A percentile compares a stretch with the other conserved stretches of the same genome.
These are phyloP conservation scores for Gracilinanus agilis DNA, from an alignment of 2,113 vertebrate species.

Conservation along the genomic window DNA sequence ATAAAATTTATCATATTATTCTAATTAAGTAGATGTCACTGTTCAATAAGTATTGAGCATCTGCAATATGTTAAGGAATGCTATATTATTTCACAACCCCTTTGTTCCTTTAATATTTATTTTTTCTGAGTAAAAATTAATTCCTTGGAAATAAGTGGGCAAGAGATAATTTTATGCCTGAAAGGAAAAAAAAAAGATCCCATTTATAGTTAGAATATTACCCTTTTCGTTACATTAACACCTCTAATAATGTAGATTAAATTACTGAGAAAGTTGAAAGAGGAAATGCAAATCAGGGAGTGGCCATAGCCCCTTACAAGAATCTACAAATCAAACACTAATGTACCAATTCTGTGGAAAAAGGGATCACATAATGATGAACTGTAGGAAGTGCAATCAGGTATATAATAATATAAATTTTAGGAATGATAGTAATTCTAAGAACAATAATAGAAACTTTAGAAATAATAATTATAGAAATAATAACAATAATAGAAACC, in stretches of 20 bases:
- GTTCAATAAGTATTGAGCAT: conserved; percentile 52
- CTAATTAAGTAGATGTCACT: background rate
- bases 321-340: too few relatives aligned
- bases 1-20: background rate
- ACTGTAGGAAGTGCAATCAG: too few relatives aligned
- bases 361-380: too few relatives aligned
- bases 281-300: too few relatives aligned
- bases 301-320: too few relatives aligned
- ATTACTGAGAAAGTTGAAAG: too few relatives aligned
- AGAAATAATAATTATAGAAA: too few relatives aligned
- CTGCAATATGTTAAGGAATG: conserved; percentile 41
- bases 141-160: conserved; percentile 28
- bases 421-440: too few relatives aligned
- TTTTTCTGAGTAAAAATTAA: conserved; percentile 26
- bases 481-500: too few relatives aligned
- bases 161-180: background rate
- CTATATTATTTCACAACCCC: conserved; percentile 47
- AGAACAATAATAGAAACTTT: too few relatives aligned
- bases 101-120: conserved; percentile 9
- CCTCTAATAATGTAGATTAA: background rate
- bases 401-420: too few relatives aligned
- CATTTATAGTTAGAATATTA: background rate
- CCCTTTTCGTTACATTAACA: background rate
- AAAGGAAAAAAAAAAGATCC: background rate
- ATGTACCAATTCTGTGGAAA: too few relatives aligned